Evolutionary conservation across 2,797 vertebrate species (phyloP), one percentile per base, ranked within the genome.

Genomic region (Acanthornis magna): DNA sequence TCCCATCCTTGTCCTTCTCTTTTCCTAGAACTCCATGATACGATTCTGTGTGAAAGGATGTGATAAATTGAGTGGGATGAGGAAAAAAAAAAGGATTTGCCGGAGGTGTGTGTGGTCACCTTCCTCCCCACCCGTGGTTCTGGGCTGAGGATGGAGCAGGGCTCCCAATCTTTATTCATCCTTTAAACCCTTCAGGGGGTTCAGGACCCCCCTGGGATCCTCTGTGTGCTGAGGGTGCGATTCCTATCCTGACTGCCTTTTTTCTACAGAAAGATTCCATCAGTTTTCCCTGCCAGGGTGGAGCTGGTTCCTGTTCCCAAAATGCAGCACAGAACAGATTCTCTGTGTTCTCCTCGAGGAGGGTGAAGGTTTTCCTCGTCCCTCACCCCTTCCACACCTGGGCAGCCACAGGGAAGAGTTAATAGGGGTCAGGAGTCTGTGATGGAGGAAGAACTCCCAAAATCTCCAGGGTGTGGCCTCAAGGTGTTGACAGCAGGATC

Each of bases 191-290:
- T 63, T 63, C 42, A 34, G 62, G 16, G 11, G 36, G 19, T 55
- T 62, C 57, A 29, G 75, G 58, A 79, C 38, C 60, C n/a, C 63
- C 50, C 16, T 48, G 40, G 34, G 40, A 7, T 67, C 21, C 36
- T 63, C 40, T 18, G 0, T 30, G 34, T 66, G 71, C 85, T 23
- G 40, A 3, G 4, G 0, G 1, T 47, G 30, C 40, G 3, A 19
- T 54, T 90, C 36, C 80, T 30, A 16, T 38, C 70, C 73, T 34
- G 8, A 1, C 53, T 48, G 12, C 17, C 53, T 53, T 45, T 13
- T 0, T 7, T 45, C 61, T 42, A 14, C 5, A 7, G 73, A 36
- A 36, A 13, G 47, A n/a, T 18, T n/a, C 68, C 13, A 3, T 17
- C n/a, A 62, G 16, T 17, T 80, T 67, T 51, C 62, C 70, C 54